phyloP scores from a whole-genome alignment of 2,888 invertebrate genomes.

The Drosophila tripunctata region DNA sequence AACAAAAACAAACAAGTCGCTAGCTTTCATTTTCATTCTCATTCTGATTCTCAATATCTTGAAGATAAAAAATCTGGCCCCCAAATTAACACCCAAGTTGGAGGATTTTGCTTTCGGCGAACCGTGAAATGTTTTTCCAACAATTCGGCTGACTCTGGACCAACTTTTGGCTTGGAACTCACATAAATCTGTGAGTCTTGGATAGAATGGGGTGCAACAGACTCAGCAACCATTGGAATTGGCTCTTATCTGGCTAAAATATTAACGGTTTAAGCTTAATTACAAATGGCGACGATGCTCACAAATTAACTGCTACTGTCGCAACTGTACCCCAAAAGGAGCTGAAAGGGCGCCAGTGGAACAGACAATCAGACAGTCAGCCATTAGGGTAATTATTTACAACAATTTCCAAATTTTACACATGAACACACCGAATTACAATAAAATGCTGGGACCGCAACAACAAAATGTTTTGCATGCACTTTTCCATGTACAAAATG shows the following conservation, averaged over 20 bases:
- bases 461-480: conserved; percentile 70
- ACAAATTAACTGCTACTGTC: conserved; percentile 68
- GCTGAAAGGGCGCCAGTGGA: background rate
- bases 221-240: conserved; percentile 12
- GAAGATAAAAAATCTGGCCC: conserved; percentile 8
- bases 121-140: conserved; percentile 68
- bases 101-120: conserved; percentile 52
- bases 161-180: conserved; percentile 55
- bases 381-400: conserved; percentile 81
- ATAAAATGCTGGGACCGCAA: conserved; percentile 48
- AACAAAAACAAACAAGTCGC: conserved; percentile 48
- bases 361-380: conserved; percentile 14
- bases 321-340: conserved; percentile 41
- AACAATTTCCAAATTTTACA: conserved; percentile 80
- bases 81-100: conserved; percentile 71
- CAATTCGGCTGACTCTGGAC: conserved; percentile 51
- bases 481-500: conserved; percentile 34
- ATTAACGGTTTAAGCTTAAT: conserved; percentile 80
- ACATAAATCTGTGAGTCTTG: conserved; percentile 50
- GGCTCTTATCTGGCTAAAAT: conserved; percentile 75
- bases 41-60: too few relatives aligned
- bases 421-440: conserved; percentile 71
- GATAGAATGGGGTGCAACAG: conserved; percentile 13
- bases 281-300: conserved; percentile 70
- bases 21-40: conserved; percentile 26